Base-by-base conservation (phyloP, 2,797 vertebrate genomes). In the Peromyscus melanophrys region DNA sequence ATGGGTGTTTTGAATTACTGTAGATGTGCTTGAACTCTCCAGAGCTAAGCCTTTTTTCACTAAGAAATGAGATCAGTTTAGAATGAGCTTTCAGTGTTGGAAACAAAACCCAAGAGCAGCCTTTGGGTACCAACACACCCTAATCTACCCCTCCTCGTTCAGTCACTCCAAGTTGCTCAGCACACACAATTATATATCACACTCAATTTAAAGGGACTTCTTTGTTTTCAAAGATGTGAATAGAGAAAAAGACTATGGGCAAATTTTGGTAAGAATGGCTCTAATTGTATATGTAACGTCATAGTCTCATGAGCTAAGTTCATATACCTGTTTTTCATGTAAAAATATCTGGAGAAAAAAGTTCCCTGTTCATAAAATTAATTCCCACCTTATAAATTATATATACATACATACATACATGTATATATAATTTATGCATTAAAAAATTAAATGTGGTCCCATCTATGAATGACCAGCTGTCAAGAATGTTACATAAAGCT, bases 201-300 rank as follows among this genome's bases (percentile, higher is more conserved):
- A 69, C 52, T 73, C 23, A 40, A 63, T 65, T 67, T 77, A 75
- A 92, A 81, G 43, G 8, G 34, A 82, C 69, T 82, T 89, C 69
- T 21, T 81, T 94, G 21, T 88, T 90, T 65, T 96, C 11, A 31
- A 75, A 85, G 29, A 43, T 6, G 2, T 73, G 0, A 52, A 40
- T 75, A 34, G 75, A 85, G 27, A 92, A 31, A 59, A 34, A 55
- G 52, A 63, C 23, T 21, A 49, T 7, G 57, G 43, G 29, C 4
- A 93, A 31, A 75, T 94, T 95, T 76, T 40, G 46, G n/a, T 75
- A 84, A 92, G 67, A 96, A 92, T 92, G 61, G 90, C 21, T 37
- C 52, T 87, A 46, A 63, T 13, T 95, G 73, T 94, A 88, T 46
- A 78, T 78, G 52, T 55, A 71, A 89, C 11, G 65, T 95, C 67